A percentile compares a stretch with the other conserved stretches of the same genome.
These are phyloP conservation scores for Norana najaformis DNA, from an alignment of 2,888 invertebrate species.

Conservation along the genomic window DNA sequence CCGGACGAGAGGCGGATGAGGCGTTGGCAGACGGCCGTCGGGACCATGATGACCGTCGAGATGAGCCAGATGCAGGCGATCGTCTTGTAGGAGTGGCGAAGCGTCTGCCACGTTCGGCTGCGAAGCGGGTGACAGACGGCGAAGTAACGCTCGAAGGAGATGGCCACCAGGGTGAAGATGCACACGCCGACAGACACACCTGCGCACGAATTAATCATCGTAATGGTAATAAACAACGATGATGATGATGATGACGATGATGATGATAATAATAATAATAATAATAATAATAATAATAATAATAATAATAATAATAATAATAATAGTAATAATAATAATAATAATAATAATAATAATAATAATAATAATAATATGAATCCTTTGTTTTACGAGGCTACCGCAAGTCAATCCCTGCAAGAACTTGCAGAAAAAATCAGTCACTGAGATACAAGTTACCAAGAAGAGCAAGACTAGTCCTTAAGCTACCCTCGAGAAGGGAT, in stretches of 20 bases:
- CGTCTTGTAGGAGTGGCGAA: constrained; percentile 72
- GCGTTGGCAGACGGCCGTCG: constrained; percentile 67
- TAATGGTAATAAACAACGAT: neutral
- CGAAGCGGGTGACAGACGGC: constrained; percentile 78
- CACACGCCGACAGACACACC: constrained; percentile 77
- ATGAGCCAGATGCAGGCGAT: constrained; percentile 64
- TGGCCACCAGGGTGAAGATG: constrained; percentile 78
- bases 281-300: neutral
- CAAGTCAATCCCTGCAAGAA: neutral
- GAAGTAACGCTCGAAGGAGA: constrained; percentile 78
- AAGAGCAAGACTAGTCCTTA: no score
- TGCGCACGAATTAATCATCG: constrained; percentile 56
- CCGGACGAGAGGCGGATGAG: constrained; percentile 44
- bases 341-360: constrained; percentile 21
- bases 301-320: neutral
- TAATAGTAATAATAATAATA: constrained; percentile 28
- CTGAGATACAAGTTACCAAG: neutral
- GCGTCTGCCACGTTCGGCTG: constrained; percentile 76
- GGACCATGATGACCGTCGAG: constrained; percentile 71
- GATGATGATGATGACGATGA: neutral
- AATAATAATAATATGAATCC: neutral
- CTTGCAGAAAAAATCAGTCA: no score
- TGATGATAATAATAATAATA: neutral
- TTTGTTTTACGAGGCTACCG: no score
- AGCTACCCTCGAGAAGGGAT: no score